Evolutionary conservation across 2,888 invertebrate species (phyloP), one percentile per base, ranked within the genome.

Genomic region (Acronicta leporina): DNA sequence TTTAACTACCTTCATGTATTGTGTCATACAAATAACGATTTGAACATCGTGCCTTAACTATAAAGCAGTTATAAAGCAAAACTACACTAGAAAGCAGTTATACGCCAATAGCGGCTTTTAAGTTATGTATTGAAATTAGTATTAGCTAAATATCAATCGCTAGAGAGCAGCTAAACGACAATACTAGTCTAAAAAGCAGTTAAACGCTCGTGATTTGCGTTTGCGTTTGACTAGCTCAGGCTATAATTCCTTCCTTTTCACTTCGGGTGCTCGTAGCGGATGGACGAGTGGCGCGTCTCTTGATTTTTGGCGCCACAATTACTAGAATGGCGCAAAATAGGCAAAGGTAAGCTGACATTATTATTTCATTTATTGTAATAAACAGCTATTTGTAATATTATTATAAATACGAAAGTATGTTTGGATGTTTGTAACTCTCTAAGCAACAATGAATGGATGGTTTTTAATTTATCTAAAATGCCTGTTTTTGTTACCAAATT

Each of bases 11-110:
- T 20, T 43, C 43, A n/a, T n/a, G 40, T 40, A 40, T 40, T 40
- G 40, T 40, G 40, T 40, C 40, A 40, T 40, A 40, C 40, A 40
- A 40, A 40, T 40, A 40, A 40, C 40, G 8, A 43, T 15, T 16
- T 43, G 43, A 43, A 43, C 43, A n/a, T 43, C 43, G 43, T 43
- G 15, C 43, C 43, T 43, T 43, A 43, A 43, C 43, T 43, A 43
- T 43, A 43, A 43, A 43, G 43, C 43, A 43, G 43, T 43, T 43
- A 43, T 14, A 14, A 40, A 40, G 40, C 5, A 40, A 40, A 40
- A 40, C 40, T 40, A n/a, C 40, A 40, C 40, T 40, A 40, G 40
- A 40, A 40, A 40, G 40, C 40, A 40, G 40, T 40, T 40, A 40
- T 43, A 43, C 43, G 15, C 43, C 43, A 43, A 43, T 43, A 43